Base-by-base conservation (phyloP, 2,888 invertebrate genomes). In the Torymus texanus region DNA sequence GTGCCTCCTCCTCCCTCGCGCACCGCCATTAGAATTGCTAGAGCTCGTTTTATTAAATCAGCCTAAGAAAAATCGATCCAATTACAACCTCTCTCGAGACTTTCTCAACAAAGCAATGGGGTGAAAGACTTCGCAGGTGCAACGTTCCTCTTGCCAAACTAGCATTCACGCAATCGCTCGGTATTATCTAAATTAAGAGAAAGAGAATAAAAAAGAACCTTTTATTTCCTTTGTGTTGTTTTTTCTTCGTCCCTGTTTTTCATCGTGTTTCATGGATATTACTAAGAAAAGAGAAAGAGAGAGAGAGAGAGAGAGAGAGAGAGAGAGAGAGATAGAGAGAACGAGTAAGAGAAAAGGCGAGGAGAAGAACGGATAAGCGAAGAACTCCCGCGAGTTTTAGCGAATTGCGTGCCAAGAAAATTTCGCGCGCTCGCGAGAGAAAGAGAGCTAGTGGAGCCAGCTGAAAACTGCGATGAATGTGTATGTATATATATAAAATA, bases 121-220 rank as follows among this genome's bases (percentile, higher is more conserved):
- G 29, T 2, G 29, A 5, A 29, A 29, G 3, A 29, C 29, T 29
- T 29, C 29, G 29, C 29, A 29, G 29, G 29, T 29, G 29, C 29
- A 29, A 3, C 4, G 29, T 29, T 29, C 29, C 4, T 5, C 29
- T 29, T 29, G 29, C 29, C 29, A 29, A 29, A 2, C 4, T 12
- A 18, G 18, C 59, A 59, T 18, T 66, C 51, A 51, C 24, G 13
- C 29, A 2, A 1, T 62, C 66, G 4, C 24, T 59, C 29, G 58
- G 58, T 63, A 75, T 75, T 67, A 75, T 53, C 14, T n/a, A 59
- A 75, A 75, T 75, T 75, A 75, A 67, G 66, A 29, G 29, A 29
- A 29, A 29, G 29, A 29, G 4, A 29, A 3, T 5, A 3, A 0
- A 3, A 29, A 0, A 29, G 29, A 29, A 29, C 10, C n/a, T 56